These are phyloP conservation scores for Anhinga anhinga DNA, from an alignment of 2,113 vertebrate species.

Conservation along the genomic window DNA sequence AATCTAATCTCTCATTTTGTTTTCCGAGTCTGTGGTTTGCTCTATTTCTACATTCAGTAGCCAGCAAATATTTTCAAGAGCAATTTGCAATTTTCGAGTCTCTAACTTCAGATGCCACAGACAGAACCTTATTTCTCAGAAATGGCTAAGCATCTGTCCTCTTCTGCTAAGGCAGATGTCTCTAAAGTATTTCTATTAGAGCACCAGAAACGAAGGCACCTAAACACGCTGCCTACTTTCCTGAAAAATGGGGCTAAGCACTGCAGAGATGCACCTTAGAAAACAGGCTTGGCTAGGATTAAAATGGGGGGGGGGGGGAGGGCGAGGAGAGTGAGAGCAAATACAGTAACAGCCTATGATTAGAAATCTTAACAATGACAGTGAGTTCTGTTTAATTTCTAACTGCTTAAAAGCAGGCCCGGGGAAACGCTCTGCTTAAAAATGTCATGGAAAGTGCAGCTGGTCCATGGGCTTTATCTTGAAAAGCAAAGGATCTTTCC, in stretches of 20 bases:
- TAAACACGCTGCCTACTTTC: background rate
- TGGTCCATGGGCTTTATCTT: conserved; percentile 66
- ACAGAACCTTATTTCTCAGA: background rate
- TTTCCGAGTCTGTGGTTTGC: conserved; percentile 46
- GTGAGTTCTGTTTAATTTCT: conserved; percentile 56
- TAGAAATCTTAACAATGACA: conserved; percentile 52
- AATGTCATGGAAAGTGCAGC: conserved; percentile 70
- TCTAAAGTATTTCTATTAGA: background rate
- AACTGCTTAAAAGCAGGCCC: conserved; percentile 58
- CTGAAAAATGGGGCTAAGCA: background rate
- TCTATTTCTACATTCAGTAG: conserved; percentile 12
- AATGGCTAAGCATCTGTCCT: background rate
- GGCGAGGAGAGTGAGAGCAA: background rate
- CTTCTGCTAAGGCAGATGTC: conserved; percentile 7
- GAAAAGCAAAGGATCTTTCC: conserved; percentile 72
- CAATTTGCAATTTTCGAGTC: background rate
- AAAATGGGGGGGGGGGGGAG: background rate
- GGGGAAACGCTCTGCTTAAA: conserved; percentile 55
- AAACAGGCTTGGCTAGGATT: background rate
- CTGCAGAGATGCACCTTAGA: conserved; percentile 25
- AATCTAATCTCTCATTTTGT: conserved; percentile 50
- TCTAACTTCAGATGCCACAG: background rate
- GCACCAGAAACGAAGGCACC: background rate
- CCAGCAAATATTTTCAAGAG: conserved; percentile 12
- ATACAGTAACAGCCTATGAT: conserved; percentile 50